Evolutionary conservation across 2,797 vertebrate genomes (phyloP).

Genomic region (Gila robusta): DNA sequence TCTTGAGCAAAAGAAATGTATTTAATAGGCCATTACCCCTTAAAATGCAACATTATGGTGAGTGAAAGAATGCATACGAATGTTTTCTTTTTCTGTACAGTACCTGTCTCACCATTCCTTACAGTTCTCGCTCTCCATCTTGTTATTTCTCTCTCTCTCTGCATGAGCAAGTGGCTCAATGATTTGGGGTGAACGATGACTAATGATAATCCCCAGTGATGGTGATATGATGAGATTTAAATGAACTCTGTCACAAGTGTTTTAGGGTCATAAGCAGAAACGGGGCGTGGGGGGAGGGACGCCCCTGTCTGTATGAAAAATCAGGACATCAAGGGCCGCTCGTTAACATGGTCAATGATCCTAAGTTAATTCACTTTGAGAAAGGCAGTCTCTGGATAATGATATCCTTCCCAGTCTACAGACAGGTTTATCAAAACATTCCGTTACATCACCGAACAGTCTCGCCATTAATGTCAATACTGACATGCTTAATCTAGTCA

Average conservation of each 20-base stretch:
- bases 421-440: conserved; percentile 61
- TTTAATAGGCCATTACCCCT: conserved; percentile 60
- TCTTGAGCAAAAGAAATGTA: conserved; percentile 40
- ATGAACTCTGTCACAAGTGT: conserved; percentile 59
- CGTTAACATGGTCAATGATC: conserved; percentile 64
- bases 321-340: conserved; percentile 54
- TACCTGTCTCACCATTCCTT: conserved; percentile 27
- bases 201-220: conserved; percentile 59
- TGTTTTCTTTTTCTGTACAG: conserved; percentile 26
- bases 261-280: conserved; percentile 57
- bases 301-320: conserved; percentile 57
- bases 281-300: conserved; percentile 2
- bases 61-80: conserved; percentile 21
- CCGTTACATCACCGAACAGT: conserved; percentile 50
- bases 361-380: conserved; percentile 63
- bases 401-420: conserved; percentile 54
- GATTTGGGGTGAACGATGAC: conserved; percentile 55
- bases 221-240: conserved; percentile 61
- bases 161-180: conserved; percentile 51
- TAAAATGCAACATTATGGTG: conserved; percentile 29
- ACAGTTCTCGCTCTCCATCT: not conserved
- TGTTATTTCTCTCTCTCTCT: conserved; percentile 22
- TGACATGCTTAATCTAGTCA: conserved; percentile 57
- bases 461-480: conserved; percentile 55
- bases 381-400: conserved; percentile 54